Evolutionary conservation across 1,140 invertebrate genomes (phyloP), one percentile per base, ranked within the genome.

Genomic region (Carposina sasakii): DNA sequence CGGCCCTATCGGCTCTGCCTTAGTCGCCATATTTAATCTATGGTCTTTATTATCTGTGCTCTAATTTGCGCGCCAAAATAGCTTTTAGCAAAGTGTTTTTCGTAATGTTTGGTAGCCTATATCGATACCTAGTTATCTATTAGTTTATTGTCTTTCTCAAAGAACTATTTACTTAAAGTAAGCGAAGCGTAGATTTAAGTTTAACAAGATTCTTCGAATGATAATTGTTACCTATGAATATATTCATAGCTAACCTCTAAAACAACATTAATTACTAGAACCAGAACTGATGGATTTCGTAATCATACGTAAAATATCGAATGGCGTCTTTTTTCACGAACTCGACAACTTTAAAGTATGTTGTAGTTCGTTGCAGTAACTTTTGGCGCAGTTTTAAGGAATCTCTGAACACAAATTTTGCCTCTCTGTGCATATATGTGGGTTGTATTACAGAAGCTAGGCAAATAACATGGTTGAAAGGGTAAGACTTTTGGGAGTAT

Each of bases 1-100:
- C 17, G 86, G 77, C 22, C 86, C 81, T 53, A 89, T 88, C 26
- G 87, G 81, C 55, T 88, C 87, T 20, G 86, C 75, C 52, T 81
- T 85, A 3, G 71, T 69, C 51, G 78, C 74, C 81, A 85, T 86
- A 13, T 77, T 75, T 23, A 16, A 19, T 33, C 12, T 43, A 15
- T 26, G 1, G 13, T 2, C 20, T 39, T 36, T 3, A 8, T 33
- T 45, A 33, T 45, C 10, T 3, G 13, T 6, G 24, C 4, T 26
- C 6, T 3, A 17, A 9, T 17, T 43, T 4, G 1, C 3, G 17
- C 12, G 24, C 6, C 12, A 6, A 12, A 28, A 5, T 34, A 5
- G 5, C 5, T 34, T 10, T 34, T 42, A 28, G n/a, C 15, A 21
- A 3, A 17, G 17, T 39, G 17, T 6, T 3, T 39, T 17, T 39